Evolutionary conservation across 1,140 invertebrate genomes (phyloP).

Genomic region (Streblospio benedicti): DNA sequence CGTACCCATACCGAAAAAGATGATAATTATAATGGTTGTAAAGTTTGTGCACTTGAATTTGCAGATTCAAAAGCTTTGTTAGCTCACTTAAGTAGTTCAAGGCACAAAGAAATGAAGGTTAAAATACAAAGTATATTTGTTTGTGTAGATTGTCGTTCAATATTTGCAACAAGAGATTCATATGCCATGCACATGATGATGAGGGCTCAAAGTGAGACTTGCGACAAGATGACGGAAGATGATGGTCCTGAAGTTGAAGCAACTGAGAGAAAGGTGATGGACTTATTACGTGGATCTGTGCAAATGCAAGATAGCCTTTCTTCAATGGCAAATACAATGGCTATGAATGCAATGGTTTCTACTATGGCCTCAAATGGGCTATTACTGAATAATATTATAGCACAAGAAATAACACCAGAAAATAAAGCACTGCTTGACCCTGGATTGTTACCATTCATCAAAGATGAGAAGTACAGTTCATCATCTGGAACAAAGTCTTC

Average conservation of each 20-base stretch:
- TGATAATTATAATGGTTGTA: slow-evolving; percentile 6
- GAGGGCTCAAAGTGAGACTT: slow-evolving; percentile 34
- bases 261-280: background rate
- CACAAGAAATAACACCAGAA: too few relatives aligned
- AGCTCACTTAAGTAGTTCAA: slow-evolving; percentile 13
- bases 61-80: slow-evolving; percentile 11
- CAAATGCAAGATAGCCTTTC: too few relatives aligned
- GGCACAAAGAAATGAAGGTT: slow-evolving; percentile 18
- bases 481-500: too few relatives aligned
- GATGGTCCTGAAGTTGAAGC: background rate
- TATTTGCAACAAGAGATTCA: slow-evolving; percentile 37
- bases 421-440: too few relatives aligned
- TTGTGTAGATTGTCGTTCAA: slow-evolving; percentile 33
- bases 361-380: too few relatives aligned
- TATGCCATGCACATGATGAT: slow-evolving; percentile 45
- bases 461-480: too few relatives aligned
- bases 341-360: too few relatives aligned
- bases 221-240: too few relatives aligned
- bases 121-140: slow-evolving; percentile 27
- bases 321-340: too few relatives aligned
- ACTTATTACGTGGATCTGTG: too few relatives aligned
- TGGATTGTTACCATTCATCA: too few relatives aligned
- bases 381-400: too few relatives aligned
- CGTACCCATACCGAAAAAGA: slow-evolving; percentile 6
- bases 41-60: slow-evolving; percentile 13